These are phyloP conservation scores for rat (Rattus norvegicus) DNA, from an alignment of 2,113 vertebrate species.

Conservation along the genomic window GRCr8 NC_086036.1:33894001-33894500, in stretches of 20 bases:
- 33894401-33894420: neutral
- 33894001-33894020: neutral
- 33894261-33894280: neutral
- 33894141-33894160: neutral
- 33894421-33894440: neutral
- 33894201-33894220: neutral
- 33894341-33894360: too few species aligned
- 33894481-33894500: neutral
- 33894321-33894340: neutral
- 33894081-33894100: neutral
- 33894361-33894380: neutral
- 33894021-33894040: neutral
- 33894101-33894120: neutral
- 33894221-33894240: neutral
- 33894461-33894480: neutral
- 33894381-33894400: neutral
- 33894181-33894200: slow-evolving; percentile 15
- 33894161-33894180: neutral
- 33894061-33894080: neutral
- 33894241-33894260: neutral
- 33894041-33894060: neutral
- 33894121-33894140: neutral
- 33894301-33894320: neutral
- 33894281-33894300: rapidly evolving
- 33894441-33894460: too few species aligned